Evolutionary conservation across 2,113 vertebrate genomes (phyloP), one percentile per base, ranked within the genome.

Genomic region (Colius striatus): DNA sequence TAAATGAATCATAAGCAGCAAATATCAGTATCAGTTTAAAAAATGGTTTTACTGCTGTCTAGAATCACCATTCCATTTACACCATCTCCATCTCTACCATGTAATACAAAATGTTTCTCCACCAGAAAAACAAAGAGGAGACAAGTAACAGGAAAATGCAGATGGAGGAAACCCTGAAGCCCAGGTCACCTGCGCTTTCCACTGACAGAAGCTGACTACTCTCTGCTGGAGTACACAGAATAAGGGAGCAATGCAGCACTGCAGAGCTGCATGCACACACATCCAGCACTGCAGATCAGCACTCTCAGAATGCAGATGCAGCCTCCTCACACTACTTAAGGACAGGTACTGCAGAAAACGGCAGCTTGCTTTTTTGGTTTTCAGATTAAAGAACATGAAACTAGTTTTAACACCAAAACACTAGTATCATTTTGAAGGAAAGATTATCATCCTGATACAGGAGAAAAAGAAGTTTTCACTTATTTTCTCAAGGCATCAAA

Each of bases 191-290:
- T 27, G 34, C 9, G 29, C 34, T 77, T 80, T 80, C 47, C 43
- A 71, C 32, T 1, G 22, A 16, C 0, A 1, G 27, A 27, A 79
- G 21, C 5, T 43, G 30, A 57, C 13, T 9, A 72, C 19, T 43
- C 22, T 7, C 45, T 43, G 20, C 18, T 4, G 25, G 27, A 72
- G 11, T 0, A 0, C 14, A 7, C 5, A 22, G 30, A 55, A 20
- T 16, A 72, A 10, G 53, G 67, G 36, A 91, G 89, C 41, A 25
- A 61, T 73, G 76, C 73, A 89, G 67, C 72, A 77, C 81, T 76
- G 89, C 91, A 94, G 94, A 93, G 65, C 61, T 79, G 76, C 47
- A 30, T 2, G 48, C 3, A 1, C 78, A 87, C 84, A 47, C 76
- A 15, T 66, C 25, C 57, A 78, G 87, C 73, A 92, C 62, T 85